Base-by-base conservation (phyloP, 2,888 invertebrate genomes). In the Epistrophe grossulariae region DNA sequence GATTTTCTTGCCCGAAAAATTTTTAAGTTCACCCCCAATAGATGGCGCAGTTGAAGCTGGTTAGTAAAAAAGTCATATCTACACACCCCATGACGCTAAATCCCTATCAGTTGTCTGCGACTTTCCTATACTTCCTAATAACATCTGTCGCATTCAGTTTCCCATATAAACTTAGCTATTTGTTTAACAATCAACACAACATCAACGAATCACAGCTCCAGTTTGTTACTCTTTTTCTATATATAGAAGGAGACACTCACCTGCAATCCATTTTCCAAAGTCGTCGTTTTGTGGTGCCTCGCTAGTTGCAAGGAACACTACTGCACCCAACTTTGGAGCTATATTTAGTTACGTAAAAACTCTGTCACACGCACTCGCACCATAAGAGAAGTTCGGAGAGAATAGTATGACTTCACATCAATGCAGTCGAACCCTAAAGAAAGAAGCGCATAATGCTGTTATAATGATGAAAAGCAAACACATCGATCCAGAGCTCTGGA, bases 171-270 rank as follows among this genome's bases (percentile, higher is more conserved):
- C 60, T 15, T 48, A 45, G 17, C 45, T 68, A 77, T 84, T 80
- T 84, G 84, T 84, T 73, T 28, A 80, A 62, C 72, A 74, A 60
- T 77, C 38, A 81, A 62, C 80, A 73, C 80, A 73, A 60, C 68
- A 79, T 76, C 76, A 38, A 82, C 82, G 76, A 82, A 87, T 82
- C 71, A 74, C 79, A 66, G 59, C 64, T 87, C 62, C 81, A 71
- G 73, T 74, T 82, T 87, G 82, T 76, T 71, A 79, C 6, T 4
- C 31, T 50, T 82, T 87, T 70, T 68, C 45, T 24, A 24, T 2
- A 64, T 55, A 17, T 72, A 76, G 9, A 45, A 38, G 50, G 38
- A 35, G 4, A 74, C 62, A 70, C 78, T 82, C 82, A 79, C 74
- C 79, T 76, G 82, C 76, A 64, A 72, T 68, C 31, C 66, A 68